Conservation (phyloP, 2,113 vertebrate genomes). For the Paralichthys olivaceus region DNA sequence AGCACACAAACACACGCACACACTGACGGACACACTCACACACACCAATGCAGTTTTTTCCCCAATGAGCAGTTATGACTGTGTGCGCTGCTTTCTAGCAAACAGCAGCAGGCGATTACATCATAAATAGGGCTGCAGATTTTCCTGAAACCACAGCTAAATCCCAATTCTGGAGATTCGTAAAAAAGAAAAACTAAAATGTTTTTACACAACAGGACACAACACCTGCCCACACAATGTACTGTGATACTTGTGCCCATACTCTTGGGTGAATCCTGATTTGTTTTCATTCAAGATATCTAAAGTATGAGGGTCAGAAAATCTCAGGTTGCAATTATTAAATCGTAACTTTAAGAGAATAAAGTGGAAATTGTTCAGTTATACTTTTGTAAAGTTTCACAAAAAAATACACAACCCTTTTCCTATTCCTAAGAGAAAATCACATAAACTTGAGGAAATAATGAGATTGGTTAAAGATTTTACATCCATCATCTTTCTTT, state of each 20-base stretch:
- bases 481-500: no score
- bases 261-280: background rate
- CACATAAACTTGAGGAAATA: no score
- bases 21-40: background rate
- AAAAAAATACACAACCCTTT: no score
- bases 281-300: background rate
- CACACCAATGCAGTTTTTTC: background rate
- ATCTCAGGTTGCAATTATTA: no score
- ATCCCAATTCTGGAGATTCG: background rate
- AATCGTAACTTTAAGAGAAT: no score
- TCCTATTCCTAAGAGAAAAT: no score
- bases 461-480: no score
- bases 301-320: no score
- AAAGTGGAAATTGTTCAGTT: no score
- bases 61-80: slow-evolving; percentile 1
- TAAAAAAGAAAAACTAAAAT: no score
- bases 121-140: slow-evolving; percentile 3
- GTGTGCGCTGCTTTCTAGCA: slow-evolving; percentile 18
- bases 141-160: background rate
- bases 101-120: slow-evolving; percentile 6
- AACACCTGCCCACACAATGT: background rate
- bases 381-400: no score
- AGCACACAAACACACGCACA: slow-evolving; percentile 3
- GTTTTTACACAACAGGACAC: background rate
- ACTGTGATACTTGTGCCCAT: background rate